Conservation (phyloP, 2,797 vertebrate genomes). For the Catostomus latipinnis region DNA sequence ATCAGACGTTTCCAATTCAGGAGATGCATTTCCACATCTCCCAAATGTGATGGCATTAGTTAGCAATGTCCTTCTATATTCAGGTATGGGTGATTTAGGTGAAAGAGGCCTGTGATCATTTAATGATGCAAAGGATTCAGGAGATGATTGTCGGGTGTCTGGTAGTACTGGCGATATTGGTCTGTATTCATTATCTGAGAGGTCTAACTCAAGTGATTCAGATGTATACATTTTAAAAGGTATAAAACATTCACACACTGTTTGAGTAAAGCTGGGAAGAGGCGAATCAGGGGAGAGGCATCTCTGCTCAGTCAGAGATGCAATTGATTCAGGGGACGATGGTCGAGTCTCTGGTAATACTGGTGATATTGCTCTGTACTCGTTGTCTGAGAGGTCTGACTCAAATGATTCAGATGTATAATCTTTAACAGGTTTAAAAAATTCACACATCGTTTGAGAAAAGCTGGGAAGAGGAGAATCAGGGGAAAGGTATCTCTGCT, state of each 20-base stretch:
- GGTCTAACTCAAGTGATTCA: constrained; percentile 60
- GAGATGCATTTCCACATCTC: constrained; percentile 17
- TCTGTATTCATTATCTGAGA: constrained; percentile 55
- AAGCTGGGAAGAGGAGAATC: constrained; percentile 71
- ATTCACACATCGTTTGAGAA: constrained; percentile 52
- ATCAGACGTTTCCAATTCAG: constrained; percentile 57
- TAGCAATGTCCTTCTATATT: too few relatives aligned
- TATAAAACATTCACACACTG: constrained; percentile 43
- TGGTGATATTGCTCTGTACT: constrained; percentile 34
- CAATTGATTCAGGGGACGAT: constrained; percentile 55
- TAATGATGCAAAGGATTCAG: constrained; percentile 59
- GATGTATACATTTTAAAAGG: constrained; percentile 20
- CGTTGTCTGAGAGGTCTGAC: constrained; percentile 56
- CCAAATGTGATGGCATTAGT: constrained; percentile 6
- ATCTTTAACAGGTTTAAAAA: not conserved
- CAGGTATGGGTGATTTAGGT: constrained; percentile 59
- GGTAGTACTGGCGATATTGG: constrained; percentile 9
- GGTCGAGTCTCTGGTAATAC: constrained; percentile 52
- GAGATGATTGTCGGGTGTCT: constrained; percentile 61
- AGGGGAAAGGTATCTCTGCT: constrained; percentile 56
- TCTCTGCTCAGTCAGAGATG: constrained; percentile 55
- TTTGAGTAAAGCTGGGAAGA: constrained; percentile 63
- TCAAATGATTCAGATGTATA: constrained; percentile 59
- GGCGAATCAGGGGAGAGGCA: constrained; percentile 68
- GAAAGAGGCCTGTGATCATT: constrained; percentile 55